phyloP scores from a whole-genome alignment of 1,140 invertebrate genomes.

The Babylonia areolata region DNA sequence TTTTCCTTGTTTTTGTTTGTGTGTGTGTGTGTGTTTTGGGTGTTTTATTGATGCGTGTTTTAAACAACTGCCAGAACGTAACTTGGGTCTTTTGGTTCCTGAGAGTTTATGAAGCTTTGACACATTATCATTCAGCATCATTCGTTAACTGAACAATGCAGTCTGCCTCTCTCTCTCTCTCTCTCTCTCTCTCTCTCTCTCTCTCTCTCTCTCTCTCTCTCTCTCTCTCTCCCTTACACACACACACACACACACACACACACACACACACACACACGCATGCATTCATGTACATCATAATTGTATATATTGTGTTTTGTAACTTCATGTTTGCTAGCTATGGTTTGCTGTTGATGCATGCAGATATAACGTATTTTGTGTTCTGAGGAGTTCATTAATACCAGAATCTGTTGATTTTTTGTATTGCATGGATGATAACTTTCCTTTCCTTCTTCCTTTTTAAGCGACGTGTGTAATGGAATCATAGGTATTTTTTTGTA shows the following conservation, averaged over 20 bases:
- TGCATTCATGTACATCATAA: too few species aligned
- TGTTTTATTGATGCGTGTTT: neutral
- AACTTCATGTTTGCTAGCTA: too few species aligned
- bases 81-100: neutral
- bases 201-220: conserved; percentile 28
- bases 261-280: too few species aligned
- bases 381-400: neutral
- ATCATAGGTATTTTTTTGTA: neutral
- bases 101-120: too few species aligned
- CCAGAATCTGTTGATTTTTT: too few species aligned
- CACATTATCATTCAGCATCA: neutral
- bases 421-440: too few species aligned
- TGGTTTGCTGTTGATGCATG: too few species aligned
- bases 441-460: too few species aligned
- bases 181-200: conserved; percentile 28
- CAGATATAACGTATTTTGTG: neutral
- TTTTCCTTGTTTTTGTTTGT: too few species aligned
- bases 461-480: neutral
- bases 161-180: neutral
- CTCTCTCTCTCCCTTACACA: neutral
- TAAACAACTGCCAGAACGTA: neutral
- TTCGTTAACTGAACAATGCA: neutral
- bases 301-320: too few species aligned
- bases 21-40: too few species aligned
- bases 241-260: neutral